A percentile compares a stretch with the other conserved stretches of the same genome.
These are phyloP conservation scores for Dendrolimus pini DNA, from an alignment of 2,888 invertebrate species.

Conservation along the genomic window DNA sequence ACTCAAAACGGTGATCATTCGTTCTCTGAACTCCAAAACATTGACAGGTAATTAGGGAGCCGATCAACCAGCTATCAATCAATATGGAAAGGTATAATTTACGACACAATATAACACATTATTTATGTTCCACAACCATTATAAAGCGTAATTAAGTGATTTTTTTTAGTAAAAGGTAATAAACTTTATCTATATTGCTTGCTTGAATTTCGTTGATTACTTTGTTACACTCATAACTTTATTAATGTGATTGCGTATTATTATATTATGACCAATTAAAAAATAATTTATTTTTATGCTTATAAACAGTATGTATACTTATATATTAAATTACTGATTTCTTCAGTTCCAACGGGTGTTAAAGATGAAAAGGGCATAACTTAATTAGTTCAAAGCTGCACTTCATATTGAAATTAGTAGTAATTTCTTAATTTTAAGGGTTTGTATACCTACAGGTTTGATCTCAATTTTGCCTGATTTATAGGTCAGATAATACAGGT, in stretches of 20 bases:
- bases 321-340: too few species aligned
- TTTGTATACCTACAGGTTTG: too few species aligned
- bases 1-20: not conserved
- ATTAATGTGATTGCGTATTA: not conserved
- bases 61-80: constrained; percentile 21
- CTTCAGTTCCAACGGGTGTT: too few species aligned
- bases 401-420: too few species aligned
- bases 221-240: not conserved
- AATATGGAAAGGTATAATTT: constrained; percentile 21
- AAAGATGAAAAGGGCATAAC: too few species aligned
- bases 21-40: constrained; percentile 13
- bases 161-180: not conserved
- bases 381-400: too few species aligned
- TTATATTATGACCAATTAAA: too few species aligned
- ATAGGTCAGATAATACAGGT: too few species aligned
- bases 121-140: not conserved
- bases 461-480: too few species aligned
- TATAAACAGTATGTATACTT: too few species aligned
- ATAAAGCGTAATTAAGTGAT: not conserved
- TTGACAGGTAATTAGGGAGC: constrained; percentile 25
- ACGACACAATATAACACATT: constrained; percentile 5
- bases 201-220: not conserved
- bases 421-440: too few species aligned
- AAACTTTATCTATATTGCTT: not conserved
- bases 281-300: too few species aligned